Conservation (phyloP, 2,113 vertebrate species). For the Cepphus grylle region DNA sequence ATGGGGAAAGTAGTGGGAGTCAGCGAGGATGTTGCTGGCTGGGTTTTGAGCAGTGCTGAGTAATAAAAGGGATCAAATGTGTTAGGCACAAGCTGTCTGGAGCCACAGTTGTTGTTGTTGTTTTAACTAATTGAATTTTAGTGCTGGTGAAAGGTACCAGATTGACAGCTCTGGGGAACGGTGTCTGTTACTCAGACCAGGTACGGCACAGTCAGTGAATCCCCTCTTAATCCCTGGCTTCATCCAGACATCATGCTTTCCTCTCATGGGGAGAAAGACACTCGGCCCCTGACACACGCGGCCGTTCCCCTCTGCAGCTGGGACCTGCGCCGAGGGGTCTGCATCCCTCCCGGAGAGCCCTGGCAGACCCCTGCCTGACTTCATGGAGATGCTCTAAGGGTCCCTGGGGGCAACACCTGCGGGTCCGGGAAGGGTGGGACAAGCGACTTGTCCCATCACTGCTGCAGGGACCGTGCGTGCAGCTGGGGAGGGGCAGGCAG, state of each 20-base stretch:
- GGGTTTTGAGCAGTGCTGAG: slow-evolving; percentile 21
- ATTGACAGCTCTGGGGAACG: slow-evolving; percentile 35
- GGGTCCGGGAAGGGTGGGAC: not conserved
- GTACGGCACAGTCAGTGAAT: not conserved
- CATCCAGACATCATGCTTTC: not conserved
- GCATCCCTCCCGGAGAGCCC: not conserved
- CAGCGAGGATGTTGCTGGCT: slow-evolving; percentile 40
- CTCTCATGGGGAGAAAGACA: not conserved
- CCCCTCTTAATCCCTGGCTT: slow-evolving; percentile 13
- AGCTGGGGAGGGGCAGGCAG: not conserved
- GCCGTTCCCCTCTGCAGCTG: not conserved
- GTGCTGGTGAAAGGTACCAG: slow-evolving; percentile 50
- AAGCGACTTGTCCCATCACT: fast-evolving
- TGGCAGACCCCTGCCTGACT: not conserved
- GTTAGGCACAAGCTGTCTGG: slow-evolving; percentile 48
- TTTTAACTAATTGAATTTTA: slow-evolving; percentile 62
- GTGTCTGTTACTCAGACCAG: slow-evolving; percentile 7
- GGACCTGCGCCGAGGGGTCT: not conserved
- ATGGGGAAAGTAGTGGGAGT: slow-evolving; percentile 44
- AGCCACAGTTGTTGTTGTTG: slow-evolving; percentile 46
- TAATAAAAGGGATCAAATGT: slow-evolving; percentile 52
- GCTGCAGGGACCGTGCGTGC: fast-evolving
- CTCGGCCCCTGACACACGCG: not conserved
- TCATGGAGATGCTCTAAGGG: fast-evolving
- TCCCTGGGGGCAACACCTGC: not conserved